phyloP scores from a whole-genome alignment of 1,140 invertebrate species.

The Drosophila obscura region DNA sequence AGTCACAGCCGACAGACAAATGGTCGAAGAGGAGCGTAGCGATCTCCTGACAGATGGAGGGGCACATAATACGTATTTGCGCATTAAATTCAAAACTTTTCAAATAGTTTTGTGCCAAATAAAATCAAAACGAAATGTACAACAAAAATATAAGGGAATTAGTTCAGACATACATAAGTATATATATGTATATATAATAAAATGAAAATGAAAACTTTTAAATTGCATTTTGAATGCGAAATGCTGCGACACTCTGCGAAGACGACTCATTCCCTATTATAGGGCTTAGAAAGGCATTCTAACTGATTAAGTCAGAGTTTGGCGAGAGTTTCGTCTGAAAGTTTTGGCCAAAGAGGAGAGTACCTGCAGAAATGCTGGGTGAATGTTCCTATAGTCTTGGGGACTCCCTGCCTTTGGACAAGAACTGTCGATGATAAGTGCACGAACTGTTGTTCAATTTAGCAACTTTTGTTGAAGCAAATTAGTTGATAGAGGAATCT shows the following conservation, averaged over 20 bases:
- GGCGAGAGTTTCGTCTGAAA: constrained; percentile 11
- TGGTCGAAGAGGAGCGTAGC: neutral
- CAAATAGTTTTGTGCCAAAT: constrained; percentile 73
- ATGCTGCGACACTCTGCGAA: constrained; percentile 11
- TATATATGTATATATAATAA: constrained; percentile 35
- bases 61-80: constrained; percentile 74
- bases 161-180: constrained; percentile 22
- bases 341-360: constrained; percentile 11
- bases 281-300: constrained; percentile 47
- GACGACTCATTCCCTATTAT: constrained; percentile 22
- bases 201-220: constrained; percentile 76
- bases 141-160: constrained; percentile 37
- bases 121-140: constrained; percentile 57
- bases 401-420: neutral
- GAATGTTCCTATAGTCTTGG: constrained; percentile 24
- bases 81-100: constrained; percentile 80
- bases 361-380: constrained; percentile 12
- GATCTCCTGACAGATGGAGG: neutral
- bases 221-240: constrained; percentile 65
- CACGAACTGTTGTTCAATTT: too few species aligned
- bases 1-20: constrained; percentile 12
- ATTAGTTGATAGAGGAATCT: too few species aligned
- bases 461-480: too few species aligned
- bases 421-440: constrained; percentile 17
- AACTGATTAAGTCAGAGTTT: constrained; percentile 45